Evolutionary conservation across 2,113 vertebrate species (phyloP).

Genomic region (Pseudois nayaur): DNA sequence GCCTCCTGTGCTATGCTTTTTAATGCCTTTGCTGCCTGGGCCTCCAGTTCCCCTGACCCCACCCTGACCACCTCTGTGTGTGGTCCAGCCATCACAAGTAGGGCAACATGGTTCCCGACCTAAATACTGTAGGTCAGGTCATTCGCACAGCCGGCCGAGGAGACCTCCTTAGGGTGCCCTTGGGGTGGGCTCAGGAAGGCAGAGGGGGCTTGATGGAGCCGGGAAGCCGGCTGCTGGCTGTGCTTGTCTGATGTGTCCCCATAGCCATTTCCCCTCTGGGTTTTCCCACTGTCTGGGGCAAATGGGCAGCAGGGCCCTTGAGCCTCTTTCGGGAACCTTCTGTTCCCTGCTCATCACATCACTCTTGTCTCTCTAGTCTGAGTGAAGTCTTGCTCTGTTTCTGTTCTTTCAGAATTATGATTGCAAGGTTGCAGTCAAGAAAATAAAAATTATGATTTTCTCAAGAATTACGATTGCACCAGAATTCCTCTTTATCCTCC

Average conservation of each 20-base stretch:
- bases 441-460: not conserved
- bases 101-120: not conserved
- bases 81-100: not conserved
- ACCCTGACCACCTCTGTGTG: not conserved
- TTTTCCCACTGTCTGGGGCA: not conserved
- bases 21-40: not conserved
- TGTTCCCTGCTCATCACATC: not conserved
- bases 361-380: not conserved
- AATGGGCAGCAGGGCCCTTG: not conserved
- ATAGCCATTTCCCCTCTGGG: not conserved
- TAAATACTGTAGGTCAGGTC: not conserved
- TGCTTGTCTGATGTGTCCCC: not conserved
- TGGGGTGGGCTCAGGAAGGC: not conserved
- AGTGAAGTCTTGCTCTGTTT: not conserved
- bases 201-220: fast-evolving
- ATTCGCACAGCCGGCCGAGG: not conserved
- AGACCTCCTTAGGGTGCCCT: not conserved
- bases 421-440: not conserved
- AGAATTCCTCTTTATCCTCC: not conserved
- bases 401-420: not conserved
- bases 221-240: not conserved
- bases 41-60: not conserved
- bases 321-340: not conserved
- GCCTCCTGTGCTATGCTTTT: not conserved
- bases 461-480: not conserved